These are phyloP conservation scores for Petrocephalus schoutedeni DNA, from an alignment of 2,797 vertebrate species.

Conservation along the genomic window DNA sequence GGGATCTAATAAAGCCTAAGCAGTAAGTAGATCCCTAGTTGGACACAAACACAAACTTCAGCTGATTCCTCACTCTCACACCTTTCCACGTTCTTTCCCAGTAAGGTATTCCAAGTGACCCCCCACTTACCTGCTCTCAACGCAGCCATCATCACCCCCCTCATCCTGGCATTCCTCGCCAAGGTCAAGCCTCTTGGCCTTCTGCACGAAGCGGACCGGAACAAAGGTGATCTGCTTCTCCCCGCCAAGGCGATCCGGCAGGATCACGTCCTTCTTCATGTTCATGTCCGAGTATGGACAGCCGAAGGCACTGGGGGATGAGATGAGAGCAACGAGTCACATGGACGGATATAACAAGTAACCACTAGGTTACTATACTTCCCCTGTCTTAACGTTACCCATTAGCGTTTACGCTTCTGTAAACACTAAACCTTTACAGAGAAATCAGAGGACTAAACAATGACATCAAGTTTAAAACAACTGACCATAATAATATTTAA, in stretches of 20 bases:
- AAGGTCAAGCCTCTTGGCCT: conserved; percentile 41
- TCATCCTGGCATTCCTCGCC: conserved; percentile 31
- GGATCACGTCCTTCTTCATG: conserved; percentile 62
- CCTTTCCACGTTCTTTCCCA: background rate
- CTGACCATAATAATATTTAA: background rate
- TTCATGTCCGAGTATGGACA: conserved; percentile 73
- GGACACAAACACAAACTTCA: background rate
- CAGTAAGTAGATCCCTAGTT: background rate
- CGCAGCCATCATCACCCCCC: conserved; percentile 28
- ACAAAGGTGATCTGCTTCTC: conserved; percentile 59
- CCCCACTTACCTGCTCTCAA: conserved; percentile 39
- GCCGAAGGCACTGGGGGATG: conserved; percentile 64
- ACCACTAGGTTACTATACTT: background rate
- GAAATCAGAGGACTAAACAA: background rate
- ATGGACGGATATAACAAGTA: background rate
- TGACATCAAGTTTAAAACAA: background rate
- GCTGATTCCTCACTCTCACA: background rate
- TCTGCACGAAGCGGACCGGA: conserved; percentile 51
- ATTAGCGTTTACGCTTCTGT: too few species aligned
- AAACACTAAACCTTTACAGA: background rate
- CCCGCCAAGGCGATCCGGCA: conserved; percentile 63
- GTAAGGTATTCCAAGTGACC: background rate
- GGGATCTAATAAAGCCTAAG: background rate
- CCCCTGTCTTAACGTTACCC: background rate
- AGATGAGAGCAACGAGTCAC: background rate